These are phyloP conservation scores for Agraylea sexmaculata DNA, from an alignment of 1,140 invertebrate genomes.

Conservation along the genomic window DNA sequence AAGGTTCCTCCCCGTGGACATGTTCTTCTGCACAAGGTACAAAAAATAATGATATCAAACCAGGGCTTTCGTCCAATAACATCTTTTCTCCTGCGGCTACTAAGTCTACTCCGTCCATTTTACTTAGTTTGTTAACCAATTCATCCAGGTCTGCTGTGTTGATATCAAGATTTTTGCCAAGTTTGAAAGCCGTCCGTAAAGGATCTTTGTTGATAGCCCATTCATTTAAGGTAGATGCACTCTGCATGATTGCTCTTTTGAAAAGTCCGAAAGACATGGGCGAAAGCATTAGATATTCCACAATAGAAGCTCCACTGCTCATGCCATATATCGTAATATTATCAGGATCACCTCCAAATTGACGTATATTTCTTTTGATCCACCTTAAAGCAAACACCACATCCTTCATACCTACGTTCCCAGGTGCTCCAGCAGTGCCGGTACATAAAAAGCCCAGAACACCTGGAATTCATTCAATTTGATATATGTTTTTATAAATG, in stretches of 20 bases:
- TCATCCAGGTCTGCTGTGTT: slow-evolving; percentile 27
- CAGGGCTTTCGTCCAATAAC: slow-evolving; percentile 6
- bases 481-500: no score
- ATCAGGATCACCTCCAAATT: slow-evolving; percentile 36
- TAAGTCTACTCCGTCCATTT: slow-evolving; percentile 26
- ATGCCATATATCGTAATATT: slow-evolving; percentile 37
- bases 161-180: slow-evolving; percentile 31
- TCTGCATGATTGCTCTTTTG: slow-evolving; percentile 44
- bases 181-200: slow-evolving; percentile 27
- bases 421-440: slow-evolving; percentile 42
- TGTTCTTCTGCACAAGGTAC: slow-evolving; percentile 31
- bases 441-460: slow-evolving; percentile 53
- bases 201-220: slow-evolving; percentile 43
- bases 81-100: slow-evolving; percentile 19
- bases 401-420: slow-evolving; percentile 48
- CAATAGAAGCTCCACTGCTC: slow-evolving; percentile 35
- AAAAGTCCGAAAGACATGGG: slow-evolving; percentile 30
- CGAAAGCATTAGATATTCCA: slow-evolving; percentile 32
- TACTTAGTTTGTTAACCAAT: slow-evolving; percentile 29
- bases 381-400: slow-evolving; percentile 44
- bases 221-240: slow-evolving; percentile 53
- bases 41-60: no score
- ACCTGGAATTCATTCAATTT: no score
- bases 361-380: slow-evolving; percentile 42
- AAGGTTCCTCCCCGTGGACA: slow-evolving; percentile 32